A percentile compares a stretch with the other conserved stretches of the same genome.
Conservation (phyloP, 2,113 vertebrate species). For the Poeciliopsis retropinna region DNA sequence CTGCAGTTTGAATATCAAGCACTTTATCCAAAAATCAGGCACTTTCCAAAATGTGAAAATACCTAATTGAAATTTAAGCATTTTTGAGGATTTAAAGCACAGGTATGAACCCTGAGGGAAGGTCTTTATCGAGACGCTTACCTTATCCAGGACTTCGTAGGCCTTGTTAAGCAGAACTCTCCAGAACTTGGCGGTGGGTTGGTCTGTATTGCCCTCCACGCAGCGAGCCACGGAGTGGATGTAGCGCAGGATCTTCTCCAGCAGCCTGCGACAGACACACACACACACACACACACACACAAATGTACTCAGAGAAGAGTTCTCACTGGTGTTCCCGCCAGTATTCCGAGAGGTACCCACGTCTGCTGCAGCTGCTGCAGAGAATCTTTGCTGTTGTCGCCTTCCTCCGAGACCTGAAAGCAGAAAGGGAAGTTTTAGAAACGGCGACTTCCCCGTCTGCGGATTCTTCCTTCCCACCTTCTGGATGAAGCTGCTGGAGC, state of each 20-base stretch:
- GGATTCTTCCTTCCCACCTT: conserved; percentile 79
- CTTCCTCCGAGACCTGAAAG: conserved; percentile 68
- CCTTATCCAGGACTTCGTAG: conserved; percentile 94
- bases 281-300: background rate
- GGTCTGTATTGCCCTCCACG: conserved; percentile 87
- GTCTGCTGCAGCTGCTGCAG: conserved; percentile 79
- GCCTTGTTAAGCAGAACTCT: conserved; percentile 91
- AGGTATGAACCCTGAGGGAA: too few species aligned
- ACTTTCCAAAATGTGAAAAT: too few species aligned
- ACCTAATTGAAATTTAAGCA: too few species aligned
- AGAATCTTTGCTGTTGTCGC: background rate
- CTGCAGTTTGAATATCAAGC: too few species aligned
- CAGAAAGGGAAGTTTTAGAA: background rate
- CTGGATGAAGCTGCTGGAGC: conserved; percentile 84
- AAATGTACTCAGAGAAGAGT: background rate
- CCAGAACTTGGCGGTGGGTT: conserved; percentile 93
- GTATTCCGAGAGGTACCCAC: conserved; percentile 49
- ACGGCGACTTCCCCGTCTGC: background rate
- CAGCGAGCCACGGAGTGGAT: conserved; percentile 87
- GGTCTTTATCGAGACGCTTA: conserved; percentile 38
- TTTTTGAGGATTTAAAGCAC: too few species aligned
- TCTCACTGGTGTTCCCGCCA: too few species aligned
- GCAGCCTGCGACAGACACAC: conserved; percentile 75
- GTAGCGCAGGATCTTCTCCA: conserved; percentile 89
- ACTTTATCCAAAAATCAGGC: too few species aligned